Conservation (phyloP, 1,140 invertebrate genomes). For the Rhagoletis zephyria region DNA sequence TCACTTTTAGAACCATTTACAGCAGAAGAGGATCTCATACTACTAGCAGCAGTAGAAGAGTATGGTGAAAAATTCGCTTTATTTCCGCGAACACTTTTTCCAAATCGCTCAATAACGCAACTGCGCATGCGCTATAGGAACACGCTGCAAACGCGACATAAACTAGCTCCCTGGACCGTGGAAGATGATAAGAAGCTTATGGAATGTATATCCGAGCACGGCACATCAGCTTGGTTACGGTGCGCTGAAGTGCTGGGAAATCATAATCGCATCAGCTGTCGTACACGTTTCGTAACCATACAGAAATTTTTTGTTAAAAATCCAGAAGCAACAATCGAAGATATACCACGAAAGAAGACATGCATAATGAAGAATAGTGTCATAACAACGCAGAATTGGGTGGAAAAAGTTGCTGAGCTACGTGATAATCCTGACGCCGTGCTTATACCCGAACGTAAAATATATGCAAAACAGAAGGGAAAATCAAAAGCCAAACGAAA, state of each 20-base stretch:
- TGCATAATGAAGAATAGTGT: slow-evolving; percentile 45
- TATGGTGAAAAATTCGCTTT: slow-evolving; percentile 77
- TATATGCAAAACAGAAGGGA: neutral
- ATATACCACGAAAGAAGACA: slow-evolving; percentile 65
- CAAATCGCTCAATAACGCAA: slow-evolving; percentile 75
- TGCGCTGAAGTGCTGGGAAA: slow-evolving; percentile 72
- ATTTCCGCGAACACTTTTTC: slow-evolving; percentile 74
- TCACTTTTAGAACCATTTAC: slow-evolving; percentile 72
- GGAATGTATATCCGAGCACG: slow-evolving; percentile 68
- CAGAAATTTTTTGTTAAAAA: slow-evolving; percentile 69
- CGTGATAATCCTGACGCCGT: slow-evolving; percentile 60
- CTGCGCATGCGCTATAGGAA: slow-evolving; percentile 75
- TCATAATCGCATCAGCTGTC: slow-evolving; percentile 74
- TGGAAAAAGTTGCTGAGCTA: slow-evolving; percentile 62
- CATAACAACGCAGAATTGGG: slow-evolving; percentile 67
- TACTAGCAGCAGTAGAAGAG: slow-evolving; percentile 76
- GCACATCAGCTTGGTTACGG: slow-evolving; percentile 72
- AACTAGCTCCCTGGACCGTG: slow-evolving; percentile 73
- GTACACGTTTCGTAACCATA: slow-evolving; percentile 74
- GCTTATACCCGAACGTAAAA: neutral
- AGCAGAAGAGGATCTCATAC: slow-evolving; percentile 77
- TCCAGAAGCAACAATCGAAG: slow-evolving; percentile 64
- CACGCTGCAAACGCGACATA: slow-evolving; percentile 68
- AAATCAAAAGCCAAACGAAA: neutral
- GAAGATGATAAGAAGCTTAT: slow-evolving; percentile 74